These are phyloP conservation scores for Drosophila barbarae DNA, from an alignment of 2,888 invertebrate genomes.

Conservation along the genomic window DNA sequence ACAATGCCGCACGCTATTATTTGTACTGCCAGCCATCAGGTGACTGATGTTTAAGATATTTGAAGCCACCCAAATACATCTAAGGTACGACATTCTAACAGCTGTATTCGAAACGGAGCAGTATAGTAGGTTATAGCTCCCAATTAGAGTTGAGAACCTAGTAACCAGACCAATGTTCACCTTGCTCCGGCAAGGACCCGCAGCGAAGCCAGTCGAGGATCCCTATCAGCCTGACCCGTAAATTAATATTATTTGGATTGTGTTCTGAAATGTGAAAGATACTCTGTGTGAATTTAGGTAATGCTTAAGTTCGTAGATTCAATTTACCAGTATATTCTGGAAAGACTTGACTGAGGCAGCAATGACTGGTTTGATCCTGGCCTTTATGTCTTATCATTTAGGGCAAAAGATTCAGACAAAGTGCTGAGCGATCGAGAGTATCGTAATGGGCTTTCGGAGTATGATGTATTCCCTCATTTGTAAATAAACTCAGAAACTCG, in stretches of 20 bases:
- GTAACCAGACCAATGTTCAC: slow-evolving; percentile 30
- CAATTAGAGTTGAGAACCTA: background rate
- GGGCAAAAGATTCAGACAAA: background rate
- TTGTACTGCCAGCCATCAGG: slow-evolving; percentile 78
- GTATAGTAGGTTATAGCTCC: slow-evolving; percentile 4
- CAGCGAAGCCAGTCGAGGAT: slow-evolving; percentile 4
- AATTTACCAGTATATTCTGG: background rate
- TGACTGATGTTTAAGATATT: slow-evolving; percentile 78
- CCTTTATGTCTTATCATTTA: background rate
- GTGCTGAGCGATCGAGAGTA: slow-evolving; percentile 6
- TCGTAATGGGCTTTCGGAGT: slow-evolving; percentile 5
- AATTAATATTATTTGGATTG: background rate
- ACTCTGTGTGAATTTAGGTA: slow-evolving; percentile 6
- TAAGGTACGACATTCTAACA: slow-evolving; percentile 20
- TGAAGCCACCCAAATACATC: slow-evolving; percentile 28
- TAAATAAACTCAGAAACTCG: slow-evolving; percentile 26
- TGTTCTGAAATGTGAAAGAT: background rate
- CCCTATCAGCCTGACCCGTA: background rate
- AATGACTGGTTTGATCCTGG: background rate
- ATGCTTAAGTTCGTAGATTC: slow-evolving; percentile 1
- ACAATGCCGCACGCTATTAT: slow-evolving; percentile 60
- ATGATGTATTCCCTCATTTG: slow-evolving; percentile 21
- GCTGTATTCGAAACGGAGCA: slow-evolving; percentile 10
- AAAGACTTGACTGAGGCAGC: background rate
- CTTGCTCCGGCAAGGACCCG: slow-evolving; percentile 5